Evolutionary conservation across 1,140 invertebrate species (phyloP).

Genomic region (Apolygus lucorum): DNA sequence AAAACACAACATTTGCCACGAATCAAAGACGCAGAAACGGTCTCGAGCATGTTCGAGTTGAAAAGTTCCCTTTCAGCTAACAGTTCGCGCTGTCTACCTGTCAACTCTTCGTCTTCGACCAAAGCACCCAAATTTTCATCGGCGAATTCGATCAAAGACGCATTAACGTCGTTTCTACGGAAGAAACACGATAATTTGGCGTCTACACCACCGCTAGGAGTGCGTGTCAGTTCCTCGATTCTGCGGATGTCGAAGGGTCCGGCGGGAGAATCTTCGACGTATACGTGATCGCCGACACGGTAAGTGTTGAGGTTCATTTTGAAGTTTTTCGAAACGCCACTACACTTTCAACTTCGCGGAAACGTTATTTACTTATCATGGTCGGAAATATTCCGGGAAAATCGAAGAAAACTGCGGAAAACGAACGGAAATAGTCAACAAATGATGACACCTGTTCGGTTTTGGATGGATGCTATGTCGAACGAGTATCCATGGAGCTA

Average conservation of each 20-base stretch:
- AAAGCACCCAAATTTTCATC: not conserved
- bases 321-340: no score
- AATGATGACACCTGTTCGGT: no score
- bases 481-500: no score
- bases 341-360: no score
- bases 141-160: not conserved
- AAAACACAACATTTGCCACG: slow-evolving; percentile 1
- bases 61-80: not conserved
- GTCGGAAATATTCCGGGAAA: no score
- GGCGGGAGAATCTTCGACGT: not conserved
- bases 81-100: not conserved
- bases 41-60: not conserved
- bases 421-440: no score
- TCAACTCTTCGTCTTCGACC: not conserved
- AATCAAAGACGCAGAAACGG: not conserved
- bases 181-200: not conserved
- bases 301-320: no score
- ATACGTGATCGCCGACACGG: not conserved
- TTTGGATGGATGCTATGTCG: not conserved
- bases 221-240: not conserved
- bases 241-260: not conserved
- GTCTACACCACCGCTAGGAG: not conserved
- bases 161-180: not conserved
- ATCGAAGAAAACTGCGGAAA: no score
- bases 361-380: no score